Percentiles rank a stretch among this genome's conserved stretches.
These are phyloP conservation scores for Mastomys natalensis DNA, from an alignment of 2,113 vertebrate species.

Conservation along the genomic window DNA sequence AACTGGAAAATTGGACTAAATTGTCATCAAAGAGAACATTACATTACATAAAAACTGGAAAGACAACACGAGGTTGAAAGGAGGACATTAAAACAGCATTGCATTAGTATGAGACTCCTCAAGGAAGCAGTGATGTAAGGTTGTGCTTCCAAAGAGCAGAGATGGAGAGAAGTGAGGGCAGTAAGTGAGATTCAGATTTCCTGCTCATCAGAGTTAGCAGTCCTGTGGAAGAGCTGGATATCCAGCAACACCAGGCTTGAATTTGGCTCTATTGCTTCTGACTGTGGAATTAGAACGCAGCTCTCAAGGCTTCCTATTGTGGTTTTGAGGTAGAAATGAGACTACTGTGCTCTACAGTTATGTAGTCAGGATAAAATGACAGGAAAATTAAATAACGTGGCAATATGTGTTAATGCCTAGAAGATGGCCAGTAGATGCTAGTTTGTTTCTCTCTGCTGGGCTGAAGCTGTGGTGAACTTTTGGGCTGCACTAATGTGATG, in stretches of 20 bases:
- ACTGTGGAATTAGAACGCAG: neutral
- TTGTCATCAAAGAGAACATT: neutral
- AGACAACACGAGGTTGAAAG: neutral
- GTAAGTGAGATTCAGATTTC: neutral
- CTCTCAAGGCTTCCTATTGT: neutral
- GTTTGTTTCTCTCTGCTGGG: neutral
- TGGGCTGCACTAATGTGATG: accelerated
- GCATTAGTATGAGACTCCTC: neutral
- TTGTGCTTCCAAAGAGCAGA: neutral
- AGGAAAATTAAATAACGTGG: neutral
- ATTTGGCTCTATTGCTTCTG: neutral
- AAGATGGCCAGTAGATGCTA: neutral
- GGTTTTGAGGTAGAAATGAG: neutral
- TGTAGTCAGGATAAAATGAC: neutral
- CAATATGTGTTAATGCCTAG: neutral
- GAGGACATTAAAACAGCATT: neutral
- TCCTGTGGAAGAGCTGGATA: neutral
- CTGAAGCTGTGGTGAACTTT: neutral
- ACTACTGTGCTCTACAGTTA: neutral
- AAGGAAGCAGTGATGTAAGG: neutral
- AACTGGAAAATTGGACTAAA: conserved; percentile 5
- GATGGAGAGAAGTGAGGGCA: neutral
- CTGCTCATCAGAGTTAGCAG: neutral
- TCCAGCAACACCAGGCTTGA: accelerated
- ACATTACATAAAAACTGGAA: neutral